phyloP scores from a whole-genome alignment of 1,140 invertebrate species.

The Cecropterus lyciades region DNA sequence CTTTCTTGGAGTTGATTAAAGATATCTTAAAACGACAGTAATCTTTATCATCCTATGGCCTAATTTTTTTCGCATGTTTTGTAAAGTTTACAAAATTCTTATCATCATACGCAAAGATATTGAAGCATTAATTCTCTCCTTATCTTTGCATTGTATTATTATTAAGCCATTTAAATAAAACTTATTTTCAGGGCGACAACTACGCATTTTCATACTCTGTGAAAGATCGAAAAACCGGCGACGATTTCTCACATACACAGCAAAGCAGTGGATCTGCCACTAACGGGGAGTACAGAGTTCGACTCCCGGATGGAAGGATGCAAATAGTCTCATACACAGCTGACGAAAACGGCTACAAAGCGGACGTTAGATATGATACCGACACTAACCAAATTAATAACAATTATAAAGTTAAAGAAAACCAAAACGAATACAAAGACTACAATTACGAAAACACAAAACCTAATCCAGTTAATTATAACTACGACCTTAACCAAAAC shows the following conservation, averaged over 20 bases:
- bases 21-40: too few relatives aligned
- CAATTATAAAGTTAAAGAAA: slow-evolving; percentile 35
- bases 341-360: slow-evolving; percentile 84
- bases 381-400: slow-evolving; percentile 41
- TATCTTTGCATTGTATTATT: too few relatives aligned
- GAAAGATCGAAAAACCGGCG: slow-evolving; percentile 82
- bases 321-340: slow-evolving; percentile 86
- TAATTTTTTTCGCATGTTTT: too few relatives aligned
- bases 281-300: slow-evolving; percentile 89
- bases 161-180: too few relatives aligned
- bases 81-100: too few relatives aligned
- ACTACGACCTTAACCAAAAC: slow-evolving; percentile 7
- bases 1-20: too few relatives aligned
- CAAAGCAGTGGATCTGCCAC: slow-evolving; percentile 80
- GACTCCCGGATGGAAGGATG: slow-evolving; percentile 90
- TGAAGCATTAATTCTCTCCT: too few relatives aligned
- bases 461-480: slow-evolving; percentile 20
- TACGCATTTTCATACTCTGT: slow-evolving; percentile 85
- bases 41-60: too few relatives aligned
- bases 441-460: slow-evolving; percentile 32
- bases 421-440: slow-evolving; percentile 43
- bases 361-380: slow-evolving; percentile 82
- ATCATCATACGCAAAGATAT: too few relatives aligned
- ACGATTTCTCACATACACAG: slow-evolving; percentile 85
- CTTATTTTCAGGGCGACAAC: slow-evolving; percentile 74